Evolutionary conservation across 2,888 invertebrate species (phyloP).

Genomic region (Papilio protenor): DNA sequence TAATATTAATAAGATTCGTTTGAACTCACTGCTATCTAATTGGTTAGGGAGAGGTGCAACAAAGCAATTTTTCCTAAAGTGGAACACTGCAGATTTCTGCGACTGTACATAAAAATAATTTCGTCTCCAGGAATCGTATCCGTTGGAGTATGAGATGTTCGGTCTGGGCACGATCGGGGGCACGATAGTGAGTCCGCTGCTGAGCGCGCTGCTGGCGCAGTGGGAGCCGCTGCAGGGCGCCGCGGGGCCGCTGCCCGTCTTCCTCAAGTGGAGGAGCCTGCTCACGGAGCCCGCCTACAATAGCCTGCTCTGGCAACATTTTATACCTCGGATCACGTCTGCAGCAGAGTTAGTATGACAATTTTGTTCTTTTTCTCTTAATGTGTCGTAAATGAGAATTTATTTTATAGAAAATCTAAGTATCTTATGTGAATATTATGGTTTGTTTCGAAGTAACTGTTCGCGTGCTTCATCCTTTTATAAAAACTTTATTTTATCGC

Average conservation of each 20-base stretch:
- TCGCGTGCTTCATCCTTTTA: too few relatives aligned
- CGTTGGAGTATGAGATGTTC: slow-evolving; percentile 22
- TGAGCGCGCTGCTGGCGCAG: slow-evolving; percentile 88
- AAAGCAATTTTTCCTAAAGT: too few relatives aligned
- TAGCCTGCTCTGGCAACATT: slow-evolving; percentile 94
- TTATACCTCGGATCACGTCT: slow-evolving; percentile 92
- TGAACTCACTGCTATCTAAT: too few relatives aligned
- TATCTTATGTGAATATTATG: too few relatives aligned
- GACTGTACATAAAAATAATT: slow-evolving; percentile 46
- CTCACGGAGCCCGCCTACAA: slow-evolving; percentile 89
- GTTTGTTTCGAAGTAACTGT: too few relatives aligned
- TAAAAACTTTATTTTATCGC: too few relatives aligned
- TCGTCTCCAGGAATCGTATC: too few relatives aligned
- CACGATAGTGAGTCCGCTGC: slow-evolving; percentile 91
- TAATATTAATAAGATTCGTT: too few relatives aligned
- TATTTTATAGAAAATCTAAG: too few relatives aligned
- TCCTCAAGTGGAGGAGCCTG: slow-evolving; percentile 89
- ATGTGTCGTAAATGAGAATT: too few relatives aligned
- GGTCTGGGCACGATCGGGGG: slow-evolving; percentile 93
- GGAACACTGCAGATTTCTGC: too few relatives aligned
- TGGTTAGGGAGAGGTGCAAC: too few relatives aligned
- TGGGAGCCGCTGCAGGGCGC: slow-evolving; percentile 93
- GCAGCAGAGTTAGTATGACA: slow-evolving; percentile 87
- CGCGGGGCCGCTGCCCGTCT: slow-evolving; percentile 85
- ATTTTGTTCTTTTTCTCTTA: neutral